phyloP scores from a whole-genome alignment of 2,797 vertebrate species.

The Pagetopsis macropterus region DNA sequence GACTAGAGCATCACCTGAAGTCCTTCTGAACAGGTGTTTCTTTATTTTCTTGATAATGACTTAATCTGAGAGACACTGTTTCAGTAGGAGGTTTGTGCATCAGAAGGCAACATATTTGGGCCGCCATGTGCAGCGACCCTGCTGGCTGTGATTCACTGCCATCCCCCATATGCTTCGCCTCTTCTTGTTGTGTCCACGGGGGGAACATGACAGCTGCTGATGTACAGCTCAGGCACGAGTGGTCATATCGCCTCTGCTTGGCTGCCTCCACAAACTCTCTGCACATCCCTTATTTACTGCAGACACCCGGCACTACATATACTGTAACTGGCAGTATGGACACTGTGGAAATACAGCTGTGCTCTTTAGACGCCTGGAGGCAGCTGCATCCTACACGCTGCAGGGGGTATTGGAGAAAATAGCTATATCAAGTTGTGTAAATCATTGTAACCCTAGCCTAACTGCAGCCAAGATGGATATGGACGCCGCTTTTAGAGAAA shows the following conservation, averaged over 20 bases:
- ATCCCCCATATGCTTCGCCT: conserved; percentile 54
- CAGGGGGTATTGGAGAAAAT: conserved; percentile 5
- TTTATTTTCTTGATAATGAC: conserved; percentile 29
- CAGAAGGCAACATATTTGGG: conserved; percentile 36
- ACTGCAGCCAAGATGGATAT: conserved; percentile 14
- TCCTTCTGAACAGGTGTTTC: conserved; percentile 1
- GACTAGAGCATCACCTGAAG: conserved; percentile 12
- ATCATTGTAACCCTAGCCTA: conserved; percentile 12
- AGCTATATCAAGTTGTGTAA: conserved; percentile 17
- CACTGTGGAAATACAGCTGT: conserved; percentile 48
- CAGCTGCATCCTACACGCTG: conserved; percentile 17
- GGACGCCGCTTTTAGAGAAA: conserved; percentile 17
- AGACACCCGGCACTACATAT: conserved; percentile 26
- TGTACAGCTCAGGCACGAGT: conserved; percentile 61
- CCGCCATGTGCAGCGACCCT: conserved; percentile 44
- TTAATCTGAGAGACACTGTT: conserved; percentile 18
- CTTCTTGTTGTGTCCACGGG: conserved; percentile 55
- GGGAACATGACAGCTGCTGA: conserved; percentile 74
- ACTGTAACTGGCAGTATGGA: conserved; percentile 27
- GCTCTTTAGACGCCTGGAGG: conserved; percentile 32
- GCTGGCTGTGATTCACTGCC: conserved; percentile 53
- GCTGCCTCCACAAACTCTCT: conserved; percentile 63
- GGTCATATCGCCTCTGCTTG: conserved; percentile 59
- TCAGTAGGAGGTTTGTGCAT: conserved; percentile 12
- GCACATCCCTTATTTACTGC: conserved; percentile 65